Evolutionary conservation across 2,888 invertebrate genomes (phyloP).

Genomic region (Encarsia formosa): DNA sequence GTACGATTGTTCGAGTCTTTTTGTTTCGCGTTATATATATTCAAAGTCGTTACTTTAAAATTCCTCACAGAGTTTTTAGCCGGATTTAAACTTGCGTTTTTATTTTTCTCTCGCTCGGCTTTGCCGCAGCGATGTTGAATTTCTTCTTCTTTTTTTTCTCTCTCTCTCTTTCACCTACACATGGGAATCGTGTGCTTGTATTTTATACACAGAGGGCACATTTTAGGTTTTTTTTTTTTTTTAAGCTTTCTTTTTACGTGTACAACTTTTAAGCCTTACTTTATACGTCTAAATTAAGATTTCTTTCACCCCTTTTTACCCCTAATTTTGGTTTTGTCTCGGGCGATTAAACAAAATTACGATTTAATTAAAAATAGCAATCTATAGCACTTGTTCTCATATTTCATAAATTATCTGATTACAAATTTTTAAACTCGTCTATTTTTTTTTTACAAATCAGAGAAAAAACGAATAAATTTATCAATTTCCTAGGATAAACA

Average conservation of each 20-base stretch:
- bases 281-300: slow-evolving; percentile 16
- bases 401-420: too few relatives aligned
- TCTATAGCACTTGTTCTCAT: too few relatives aligned
- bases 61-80: slow-evolving; percentile 12
- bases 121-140: slow-evolving; percentile 8
- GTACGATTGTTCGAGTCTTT: neutral
- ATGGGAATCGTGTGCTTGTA: too few relatives aligned
- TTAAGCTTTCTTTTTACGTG: slow-evolving; percentile 20
- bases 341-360: too few relatives aligned
- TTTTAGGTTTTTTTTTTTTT: slow-evolving; percentile 17
- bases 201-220: too few relatives aligned
- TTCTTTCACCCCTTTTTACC: too few relatives aligned
- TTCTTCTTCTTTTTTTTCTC: slow-evolving; percentile 16
- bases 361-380: too few relatives aligned
- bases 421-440: too few relatives aligned
- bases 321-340: too few relatives aligned
- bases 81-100: slow-evolving; percentile 19
- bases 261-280: slow-evolving; percentile 12
- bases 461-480: too few relatives aligned
- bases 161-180: neutral
- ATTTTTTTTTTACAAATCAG: too few relatives aligned
- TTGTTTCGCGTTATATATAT: slow-evolving; percentile 4
- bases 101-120: slow-evolving; percentile 10
- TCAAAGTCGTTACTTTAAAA: slow-evolving; percentile 15
- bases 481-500: too few relatives aligned